These are phyloP conservation scores for Drosophila robusta DNA, from an alignment of 2,888 invertebrate genomes.

Conservation along the genomic window DNA sequence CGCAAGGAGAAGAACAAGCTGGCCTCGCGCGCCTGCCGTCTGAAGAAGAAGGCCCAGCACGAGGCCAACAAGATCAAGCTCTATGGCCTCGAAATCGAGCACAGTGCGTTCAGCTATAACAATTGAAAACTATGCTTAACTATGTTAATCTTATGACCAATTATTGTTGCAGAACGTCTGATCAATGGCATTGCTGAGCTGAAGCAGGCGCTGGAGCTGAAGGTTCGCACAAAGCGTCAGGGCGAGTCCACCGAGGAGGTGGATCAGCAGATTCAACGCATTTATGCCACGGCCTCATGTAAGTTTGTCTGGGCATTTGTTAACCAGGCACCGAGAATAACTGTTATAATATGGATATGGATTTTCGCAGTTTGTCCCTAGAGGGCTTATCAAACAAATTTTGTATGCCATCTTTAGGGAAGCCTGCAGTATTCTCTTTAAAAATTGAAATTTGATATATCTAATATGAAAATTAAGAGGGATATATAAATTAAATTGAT, in stretches of 20 bases:
- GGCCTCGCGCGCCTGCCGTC: slow-evolving; percentile 97
- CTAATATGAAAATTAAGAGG: too few species aligned
- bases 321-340: too few species aligned
- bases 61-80: slow-evolving; percentile 99
- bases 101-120: slow-evolving; percentile 89
- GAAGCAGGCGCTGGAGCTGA: slow-evolving; percentile 90
- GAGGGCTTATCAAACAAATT: too few species aligned
- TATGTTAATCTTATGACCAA: neutral
- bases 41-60: slow-evolving; percentile 99
- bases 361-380: too few species aligned
- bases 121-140: neutral
- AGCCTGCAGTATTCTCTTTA: too few species aligned
- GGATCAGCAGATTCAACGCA: slow-evolving; percentile 89
- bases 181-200: slow-evolving; percentile 91
- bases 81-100: slow-evolving; percentile 96
- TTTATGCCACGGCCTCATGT: slow-evolving; percentile 84
- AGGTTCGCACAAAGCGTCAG: slow-evolving; percentile 85
- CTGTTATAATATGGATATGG: too few species aligned
- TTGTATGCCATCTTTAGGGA: too few species aligned
- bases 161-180: slow-evolving; percentile 88
- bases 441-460: too few species aligned
- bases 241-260: slow-evolving; percentile 87
- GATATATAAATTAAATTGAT: too few species aligned
- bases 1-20: slow-evolving; percentile 99
- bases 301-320: slow-evolving; percentile 29